Evolutionary conservation across 2,113 vertebrate genomes (phyloP), one percentile per base, ranked within the genome.

Genomic region (Daphoenositta chrysoptera): DNA sequence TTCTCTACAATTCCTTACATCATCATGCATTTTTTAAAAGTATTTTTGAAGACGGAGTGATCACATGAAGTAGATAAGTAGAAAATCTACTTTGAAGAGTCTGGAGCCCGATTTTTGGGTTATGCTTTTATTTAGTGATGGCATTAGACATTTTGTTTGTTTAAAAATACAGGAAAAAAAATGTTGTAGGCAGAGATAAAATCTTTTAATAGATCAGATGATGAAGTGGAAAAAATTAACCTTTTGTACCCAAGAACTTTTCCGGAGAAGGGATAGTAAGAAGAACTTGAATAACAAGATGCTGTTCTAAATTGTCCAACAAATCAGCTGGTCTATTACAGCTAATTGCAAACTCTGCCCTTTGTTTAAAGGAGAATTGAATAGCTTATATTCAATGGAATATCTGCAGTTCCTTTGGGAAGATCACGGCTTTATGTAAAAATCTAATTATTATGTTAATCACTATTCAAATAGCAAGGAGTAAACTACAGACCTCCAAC

Each of bases 381-480:
- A 35, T 42, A 83, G 33, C 24, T 92, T 61, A 70, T 39, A 77
- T 80, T 61, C 71, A 86, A 45, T 28, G 45, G 78, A 91, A 64
- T 90, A 87, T 83, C 63, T 78, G 48, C 30, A 40, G 78, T 33
- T 85, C 66, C 70, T 90, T 57, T 61, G 81, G 65, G 73, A 66
- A 72, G 35, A 82, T 68, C 57, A 87, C 5, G 8, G 53, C 33
- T 89, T 79, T 69, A 87, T 72, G 53, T 35, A 82, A 83, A 95
- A 95, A 72, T 72, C 37, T 94, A 90, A 91, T 96, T 89, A 87
- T 75, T 78, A 88, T 93, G 85, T 80, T 94, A 93, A 95, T 96
- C 54, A 31, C 31, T 87, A 45, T 70, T 83, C 77, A 90, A 47
- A 93, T 73, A 37, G 35, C 13, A 93, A 81, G 70, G 21, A 80